A percentile compares a stretch with the other conserved stretches of the same genome.
Conservation (phyloP, 1,140 invertebrate genomes). For the Papilio helenus region DNA sequence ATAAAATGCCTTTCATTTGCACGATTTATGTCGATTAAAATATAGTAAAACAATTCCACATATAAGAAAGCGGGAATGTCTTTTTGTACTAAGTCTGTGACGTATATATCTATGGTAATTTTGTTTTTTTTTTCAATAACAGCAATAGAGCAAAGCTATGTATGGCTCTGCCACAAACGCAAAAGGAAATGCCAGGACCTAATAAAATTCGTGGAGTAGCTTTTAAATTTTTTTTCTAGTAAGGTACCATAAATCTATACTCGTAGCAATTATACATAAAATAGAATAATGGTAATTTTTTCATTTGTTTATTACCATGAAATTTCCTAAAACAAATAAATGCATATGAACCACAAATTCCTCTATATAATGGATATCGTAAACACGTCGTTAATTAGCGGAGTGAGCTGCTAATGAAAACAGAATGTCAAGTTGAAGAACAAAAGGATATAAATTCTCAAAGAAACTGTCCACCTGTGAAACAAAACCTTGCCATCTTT, state of each 20-base stretch:
- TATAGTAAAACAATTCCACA: too few relatives aligned
- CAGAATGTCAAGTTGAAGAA: conserved; percentile 23
- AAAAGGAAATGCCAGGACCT: too few relatives aligned
- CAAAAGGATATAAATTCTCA: conserved; percentile 19
- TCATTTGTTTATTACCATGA: background rate
- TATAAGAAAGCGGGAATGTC: too few relatives aligned
- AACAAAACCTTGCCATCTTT: background rate
- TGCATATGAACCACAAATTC: background rate
- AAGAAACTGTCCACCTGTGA: conserved; percentile 12
- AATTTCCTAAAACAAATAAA: background rate
- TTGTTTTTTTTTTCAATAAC: too few relatives aligned
- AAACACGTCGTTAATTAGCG: background rate
- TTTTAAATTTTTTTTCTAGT: too few relatives aligned
- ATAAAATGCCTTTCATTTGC: background rate
- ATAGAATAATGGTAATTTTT: background rate
- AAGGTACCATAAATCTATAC: background rate
- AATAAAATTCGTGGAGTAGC: too few relatives aligned
- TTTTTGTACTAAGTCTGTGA: too few relatives aligned
- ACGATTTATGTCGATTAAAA: too few relatives aligned
- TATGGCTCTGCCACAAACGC: too few relatives aligned
- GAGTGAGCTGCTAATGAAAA: background rate
- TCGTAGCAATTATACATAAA: background rate
- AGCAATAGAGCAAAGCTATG: too few relatives aligned
- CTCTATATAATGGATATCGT: background rate
- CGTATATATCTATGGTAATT: too few relatives aligned